Evolutionary conservation across 2,797 vertebrate species (phyloP).

Genomic region (Alauda arvensis): DNA sequence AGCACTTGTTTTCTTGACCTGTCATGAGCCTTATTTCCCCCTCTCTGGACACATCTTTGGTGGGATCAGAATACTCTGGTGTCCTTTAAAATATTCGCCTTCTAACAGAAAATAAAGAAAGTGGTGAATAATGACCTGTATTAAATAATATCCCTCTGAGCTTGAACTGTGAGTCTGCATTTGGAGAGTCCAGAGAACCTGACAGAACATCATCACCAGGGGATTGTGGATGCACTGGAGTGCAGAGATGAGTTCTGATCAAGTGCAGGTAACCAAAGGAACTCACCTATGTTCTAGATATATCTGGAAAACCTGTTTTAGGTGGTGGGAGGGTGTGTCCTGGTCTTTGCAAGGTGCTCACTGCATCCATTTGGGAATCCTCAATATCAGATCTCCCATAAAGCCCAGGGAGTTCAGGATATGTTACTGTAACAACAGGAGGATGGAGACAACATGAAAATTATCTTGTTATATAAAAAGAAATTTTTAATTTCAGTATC

Average conservation of each 20-base stretch:
- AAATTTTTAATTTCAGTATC: background rate
- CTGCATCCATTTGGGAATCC: background rate
- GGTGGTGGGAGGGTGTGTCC: background rate
- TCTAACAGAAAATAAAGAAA: background rate
- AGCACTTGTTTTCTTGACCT: background rate
- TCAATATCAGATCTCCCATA: background rate
- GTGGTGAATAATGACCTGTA: no score
- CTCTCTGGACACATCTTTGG: background rate
- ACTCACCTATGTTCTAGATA: background rate
- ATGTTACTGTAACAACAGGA: no score
- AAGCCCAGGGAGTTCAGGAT: background rate
- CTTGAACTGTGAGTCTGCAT: background rate
- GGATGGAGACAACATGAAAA: background rate
- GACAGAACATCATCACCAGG: accelerated
- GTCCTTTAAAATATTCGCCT: background rate
- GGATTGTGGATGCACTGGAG: background rate
- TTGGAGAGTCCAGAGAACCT: background rate
- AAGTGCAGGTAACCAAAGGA: background rate
- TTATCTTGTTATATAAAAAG: background rate
- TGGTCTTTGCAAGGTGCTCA: accelerated
- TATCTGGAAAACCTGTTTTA: background rate
- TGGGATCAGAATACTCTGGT: background rate
- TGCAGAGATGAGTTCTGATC: background rate
- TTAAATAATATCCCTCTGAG: background rate
- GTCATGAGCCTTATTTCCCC: no score